Conservation (phyloP, 2,113 vertebrate species). For the Danionella cerebrum region DNA sequence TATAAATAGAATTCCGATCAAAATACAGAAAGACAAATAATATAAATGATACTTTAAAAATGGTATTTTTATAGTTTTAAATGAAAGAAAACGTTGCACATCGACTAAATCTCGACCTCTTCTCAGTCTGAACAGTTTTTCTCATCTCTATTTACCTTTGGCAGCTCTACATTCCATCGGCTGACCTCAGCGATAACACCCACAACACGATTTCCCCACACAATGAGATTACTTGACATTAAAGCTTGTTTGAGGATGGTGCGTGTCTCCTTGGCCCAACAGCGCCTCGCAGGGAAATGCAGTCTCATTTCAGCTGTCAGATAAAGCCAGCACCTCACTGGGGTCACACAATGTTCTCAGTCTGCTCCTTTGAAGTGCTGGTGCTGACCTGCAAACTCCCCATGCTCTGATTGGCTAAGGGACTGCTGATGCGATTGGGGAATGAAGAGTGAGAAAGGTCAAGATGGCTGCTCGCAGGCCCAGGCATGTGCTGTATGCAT, state of each 20-base stretch:
- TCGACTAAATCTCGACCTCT: no score
- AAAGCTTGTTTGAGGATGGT: constrained; percentile 46
- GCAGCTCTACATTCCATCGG: neutral
- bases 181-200: neutral
- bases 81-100: no score
- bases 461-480: constrained; percentile 10
- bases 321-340: constrained; percentile 45
- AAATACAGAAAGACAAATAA: no score
- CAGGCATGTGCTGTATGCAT: constrained; percentile 6
- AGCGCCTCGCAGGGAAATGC: constrained; percentile 41
- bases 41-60: no score
- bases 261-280: constrained; percentile 21
- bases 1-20: no score
- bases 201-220: constrained; percentile 37
- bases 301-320: constrained; percentile 56
- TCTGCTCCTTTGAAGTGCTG: constrained; percentile 63
- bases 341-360: constrained; percentile 42
- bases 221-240: constrained; percentile 46
- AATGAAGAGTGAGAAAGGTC: constrained; percentile 48
- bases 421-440: constrained; percentile 56
- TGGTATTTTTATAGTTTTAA: no score
- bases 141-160: neutral
- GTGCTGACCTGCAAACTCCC: constrained; percentile 64
- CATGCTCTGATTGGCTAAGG: constrained; percentile 61
- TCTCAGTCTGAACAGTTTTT: no score